Conservation (phyloP, 2,797 vertebrate genomes). For the Hyperoplus lanceolatus region DNA sequence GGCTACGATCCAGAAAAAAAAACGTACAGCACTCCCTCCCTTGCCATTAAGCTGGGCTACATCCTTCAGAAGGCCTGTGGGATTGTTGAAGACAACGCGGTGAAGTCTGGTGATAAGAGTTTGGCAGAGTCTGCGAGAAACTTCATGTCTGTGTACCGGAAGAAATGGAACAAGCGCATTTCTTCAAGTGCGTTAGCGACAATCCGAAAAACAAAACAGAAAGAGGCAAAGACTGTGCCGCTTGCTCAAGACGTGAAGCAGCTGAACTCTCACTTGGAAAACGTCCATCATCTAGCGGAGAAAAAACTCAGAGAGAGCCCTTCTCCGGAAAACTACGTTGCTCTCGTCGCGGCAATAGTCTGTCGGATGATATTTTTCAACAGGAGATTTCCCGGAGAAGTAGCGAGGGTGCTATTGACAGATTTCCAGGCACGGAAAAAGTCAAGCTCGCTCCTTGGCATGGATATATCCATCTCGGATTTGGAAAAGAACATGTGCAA, state of each 20-base stretch:
- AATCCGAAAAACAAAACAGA: conserved; percentile 45
- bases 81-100: conserved; percentile 62
- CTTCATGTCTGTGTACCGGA: conserved; percentile 62
- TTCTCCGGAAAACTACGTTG: conserved; percentile 50
- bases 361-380: conserved; percentile 63
- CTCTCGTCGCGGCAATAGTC: conserved; percentile 48
- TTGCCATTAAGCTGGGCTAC: conserved; percentile 75
- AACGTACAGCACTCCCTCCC: conserved; percentile 47
- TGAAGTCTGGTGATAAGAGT: conserved; percentile 25
- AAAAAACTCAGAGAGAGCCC: conserved; percentile 43
- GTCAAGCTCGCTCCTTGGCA: background rate
- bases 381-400: conserved; percentile 48
- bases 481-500: conserved; percentile 65
- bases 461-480: conserved; percentile 47
- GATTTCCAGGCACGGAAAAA: conserved; percentile 52
- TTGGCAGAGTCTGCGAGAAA: conserved; percentile 49
- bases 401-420: conserved; percentile 8
- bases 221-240: conserved; percentile 30
- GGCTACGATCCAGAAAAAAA: conserved; percentile 65
- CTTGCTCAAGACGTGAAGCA: conserved; percentile 52
- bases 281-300: conserved; percentile 44
- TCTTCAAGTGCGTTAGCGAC: conserved; percentile 50
- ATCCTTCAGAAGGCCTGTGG: conserved; percentile 69
- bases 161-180: conserved; percentile 65
- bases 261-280: conserved; percentile 63